Evolutionary conservation across 2,113 vertebrate genomes (phyloP), one percentile per base, ranked within the genome.

Genomic region (Aplodontia rufa): DNA sequence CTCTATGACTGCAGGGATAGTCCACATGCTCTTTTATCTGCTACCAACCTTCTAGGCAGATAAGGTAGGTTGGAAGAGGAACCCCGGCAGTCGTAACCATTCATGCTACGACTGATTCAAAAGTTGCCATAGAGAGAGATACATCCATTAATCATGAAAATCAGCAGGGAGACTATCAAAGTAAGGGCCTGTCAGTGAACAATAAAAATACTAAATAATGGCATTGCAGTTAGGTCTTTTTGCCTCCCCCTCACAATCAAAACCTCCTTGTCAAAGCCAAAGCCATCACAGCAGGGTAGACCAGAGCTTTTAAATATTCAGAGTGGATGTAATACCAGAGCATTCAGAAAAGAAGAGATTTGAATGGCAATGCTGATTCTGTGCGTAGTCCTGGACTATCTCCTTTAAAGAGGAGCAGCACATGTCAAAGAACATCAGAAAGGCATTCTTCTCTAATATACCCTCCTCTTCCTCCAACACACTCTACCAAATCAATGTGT

Each of bases 141-240:
- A 76, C 55, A 86, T 42, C 55, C 45, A 80, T 93, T 94, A 66
- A 91, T 93, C 79, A 91, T 79, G 45, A 93, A 91, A 97, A 89
- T 72, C 62, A 94, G 42, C 5, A 91, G 45, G 58, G 51, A 74
- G 28, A 10, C 74, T 86, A 14, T 78, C 80, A 94, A 78, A 86
- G 40, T 68, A 91, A 91, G 60, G 35, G 51, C 37, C 69, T 75
- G 8, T 64, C 74, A 83, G 10, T 86, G 75, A 93, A 86, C 49
- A 96, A 55, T 94, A 87, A 89, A 95, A 91, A 16, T 83, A 86
- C 19, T 79, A 84, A 87, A 58, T 66, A 84, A 75, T 89, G 20
- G 6, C 62, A 62, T 74, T 22, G 8, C 9, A 71, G 2, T 93
- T 92, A 85, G 5, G 6, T 78, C 10, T 1, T 53, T 89, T 80